Evolutionary conservation across 2,113 vertebrate genomes (phyloP).

Genomic region (Podarcis cretensis): DNA sequence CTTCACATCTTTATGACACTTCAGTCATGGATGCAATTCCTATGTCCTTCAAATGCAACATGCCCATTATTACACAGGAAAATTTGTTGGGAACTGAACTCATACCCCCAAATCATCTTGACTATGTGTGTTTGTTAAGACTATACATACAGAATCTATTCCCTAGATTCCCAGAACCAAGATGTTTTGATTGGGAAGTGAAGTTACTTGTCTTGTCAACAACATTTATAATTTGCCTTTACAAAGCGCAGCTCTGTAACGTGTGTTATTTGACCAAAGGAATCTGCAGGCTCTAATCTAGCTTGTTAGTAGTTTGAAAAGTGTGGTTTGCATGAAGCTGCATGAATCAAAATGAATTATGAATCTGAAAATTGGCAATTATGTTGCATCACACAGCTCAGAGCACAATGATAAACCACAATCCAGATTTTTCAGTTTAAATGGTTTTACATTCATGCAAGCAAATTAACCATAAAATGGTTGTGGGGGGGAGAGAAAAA

Average conservation of each 20-base stretch:
- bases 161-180: not conserved
- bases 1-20: not conserved
- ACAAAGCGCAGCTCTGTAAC: slow-evolving; percentile 21
- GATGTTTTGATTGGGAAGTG: not conserved
- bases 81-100: not conserved
- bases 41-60: not conserved
- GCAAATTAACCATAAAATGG: slow-evolving; percentile 88
- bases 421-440: slow-evolving; percentile 86
- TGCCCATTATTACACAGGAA: not conserved
- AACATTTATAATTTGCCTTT: slow-evolving; percentile 40
- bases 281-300: slow-evolving; percentile 33
- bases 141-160: not conserved
- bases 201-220: not conserved
- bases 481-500: slow-evolving; percentile 53
- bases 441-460: slow-evolving; percentile 86
- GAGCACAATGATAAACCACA: slow-evolving; percentile 76
- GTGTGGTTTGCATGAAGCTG: slow-evolving; percentile 14
- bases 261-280: slow-evolving; percentile 49
- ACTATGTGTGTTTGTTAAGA: not conserved
- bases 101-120: not conserved
- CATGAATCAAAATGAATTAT: slow-evolving; percentile 79
- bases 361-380: slow-evolving; percentile 85
- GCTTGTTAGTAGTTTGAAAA: slow-evolving; percentile 37
- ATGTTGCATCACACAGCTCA: slow-evolving; percentile 82
- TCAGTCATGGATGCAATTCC: not conserved